Base-by-base conservation (phyloP, 2,797 vertebrate species). In the Ptychobarbus kaznakovi region DNA sequence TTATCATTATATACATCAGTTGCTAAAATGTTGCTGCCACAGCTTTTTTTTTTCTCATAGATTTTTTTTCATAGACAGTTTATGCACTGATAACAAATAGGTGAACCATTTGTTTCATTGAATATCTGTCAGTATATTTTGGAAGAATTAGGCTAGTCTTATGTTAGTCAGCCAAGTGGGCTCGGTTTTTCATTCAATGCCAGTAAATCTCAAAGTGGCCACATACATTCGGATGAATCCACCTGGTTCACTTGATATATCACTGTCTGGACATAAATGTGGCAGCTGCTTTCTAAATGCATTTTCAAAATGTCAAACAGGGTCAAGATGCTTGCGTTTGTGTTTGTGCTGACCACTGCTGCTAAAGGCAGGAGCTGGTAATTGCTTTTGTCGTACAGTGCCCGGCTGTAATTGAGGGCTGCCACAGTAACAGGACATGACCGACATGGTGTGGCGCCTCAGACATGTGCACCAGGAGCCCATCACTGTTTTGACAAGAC, bases 401-500 rank as follows among this genome's bases (percentile, higher is more conserved):
- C 25, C 20, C 51, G 58, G 46, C 42, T 75, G 25, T 83, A 75
- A 76, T 88, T 78, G 46, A 77, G 76, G 78, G 53, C 44, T 86
- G 69, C 32, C 78, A 40, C 61, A 25, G 76, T 35, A 73, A 73
- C 70, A 42, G 25, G 75, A 81, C 46, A 63, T 28, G 77, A 63
- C 40, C 42, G 28, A 28, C 61, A 32, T 15, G n/a, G 35, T 73
- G 28, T 80, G 70, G 53, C 18, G 49, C 11, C 25, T 81, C 66
- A 76, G 86, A 83, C 46, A 32, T 53, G 79, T 85, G 78, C 84
- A 84, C 66, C 78, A 75, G 80, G 77, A 77, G 85, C 58, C 80
- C 56, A 80, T 87, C 86, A 69, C 22, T 68, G 49, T 81, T 86
- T 85, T 84, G 81, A 89, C 83, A 63, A 75, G 75, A 87, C 84